Evolutionary conservation across 2,113 vertebrate genomes (phyloP).

Genomic region (Etheostoma cragini): DNA sequence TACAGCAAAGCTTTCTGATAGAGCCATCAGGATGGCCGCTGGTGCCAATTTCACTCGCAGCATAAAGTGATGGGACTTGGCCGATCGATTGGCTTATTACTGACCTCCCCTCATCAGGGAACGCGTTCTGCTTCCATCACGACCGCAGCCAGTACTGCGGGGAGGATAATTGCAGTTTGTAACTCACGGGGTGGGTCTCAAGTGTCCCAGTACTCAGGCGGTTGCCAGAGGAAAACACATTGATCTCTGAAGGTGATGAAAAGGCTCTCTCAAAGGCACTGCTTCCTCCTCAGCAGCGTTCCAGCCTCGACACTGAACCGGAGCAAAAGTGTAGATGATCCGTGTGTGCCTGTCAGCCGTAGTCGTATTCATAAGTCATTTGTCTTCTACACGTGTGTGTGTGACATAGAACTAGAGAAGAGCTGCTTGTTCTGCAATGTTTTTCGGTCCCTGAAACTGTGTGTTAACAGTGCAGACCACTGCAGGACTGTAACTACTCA

Average conservation of each 20-base stretch:
- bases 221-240: constrained; percentile 78
- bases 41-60: constrained; percentile 64
- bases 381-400: constrained; percentile 32
- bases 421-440: constrained; percentile 41
- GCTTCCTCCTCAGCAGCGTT: constrained; percentile 64
- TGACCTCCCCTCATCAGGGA: constrained; percentile 68
- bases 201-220: constrained; percentile 69
- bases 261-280: constrained; percentile 73
- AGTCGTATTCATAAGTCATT: constrained; percentile 45
- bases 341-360: constrained; percentile 46
- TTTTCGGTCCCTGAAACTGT: constrained; percentile 12
- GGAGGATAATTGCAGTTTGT: constrained; percentile 74
- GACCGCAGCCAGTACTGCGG: constrained; percentile 69
- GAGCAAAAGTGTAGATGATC: constrained; percentile 58
- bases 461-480: not conserved
- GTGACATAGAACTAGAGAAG: constrained; percentile 16
- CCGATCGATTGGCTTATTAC: constrained; percentile 77
- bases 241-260: constrained; percentile 84
- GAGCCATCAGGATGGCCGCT: constrained; percentile 45
- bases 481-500: constrained; percentile 4
- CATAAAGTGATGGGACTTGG: constrained; percentile 61
- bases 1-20: constrained; percentile 39
- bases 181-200: constrained; percentile 68
- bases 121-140: constrained; percentile 70
- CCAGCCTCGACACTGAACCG: constrained; percentile 60